Base-by-base conservation (phyloP, 2,797 vertebrate species). In the Poeciliopsis turneri region DNA sequence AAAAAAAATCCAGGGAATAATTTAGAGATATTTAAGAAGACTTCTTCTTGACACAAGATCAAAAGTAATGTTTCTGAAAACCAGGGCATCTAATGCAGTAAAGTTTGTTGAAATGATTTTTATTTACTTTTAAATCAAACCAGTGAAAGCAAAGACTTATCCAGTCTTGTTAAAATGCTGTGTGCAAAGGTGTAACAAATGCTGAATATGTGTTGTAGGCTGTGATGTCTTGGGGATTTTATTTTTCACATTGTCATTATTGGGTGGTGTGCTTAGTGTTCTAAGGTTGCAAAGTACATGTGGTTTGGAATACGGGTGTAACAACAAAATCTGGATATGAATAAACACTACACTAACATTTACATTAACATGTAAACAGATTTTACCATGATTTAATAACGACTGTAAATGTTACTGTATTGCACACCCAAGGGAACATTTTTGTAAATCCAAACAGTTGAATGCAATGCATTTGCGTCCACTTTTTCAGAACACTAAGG, bases 401-500 rank as follows among this genome's bases (percentile, higher is more conserved):
- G 0, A 72, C 2, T 64, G 66, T 25, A 25, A 43, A 61, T 33
- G 30, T 47, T 72, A 28, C 28, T 0, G n/a, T 30, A 23, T 16
- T 8, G 20, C 12, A 47, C 75, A 47, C 10, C 20, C 10, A 39
- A 68, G 30, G 30, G 28, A 13, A 33, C 61, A 9, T 36, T 64
- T n/a, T 39, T 51, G 64, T n/a, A 51, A 51, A 39, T 39, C 4
- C 15, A 57, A 43, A 23, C 12, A 11, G 12, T 66, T 55, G 8
- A 57, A n/a, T 20, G 72, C 0, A 64, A 13, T 59, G 10, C 4
- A 18, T 49, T 51, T 47, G 10, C 1, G 5, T 76, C 47, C 55
- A 2, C 5, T 64, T 64, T 53, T 76, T 71, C 82, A 96, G 95
- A 90, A 28, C 39, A 20, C 85, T 15, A 93, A 84, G 39, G 80